Conservation (phyloP, 2,888 invertebrate species). For the Ptilodon capucinus region DNA sequence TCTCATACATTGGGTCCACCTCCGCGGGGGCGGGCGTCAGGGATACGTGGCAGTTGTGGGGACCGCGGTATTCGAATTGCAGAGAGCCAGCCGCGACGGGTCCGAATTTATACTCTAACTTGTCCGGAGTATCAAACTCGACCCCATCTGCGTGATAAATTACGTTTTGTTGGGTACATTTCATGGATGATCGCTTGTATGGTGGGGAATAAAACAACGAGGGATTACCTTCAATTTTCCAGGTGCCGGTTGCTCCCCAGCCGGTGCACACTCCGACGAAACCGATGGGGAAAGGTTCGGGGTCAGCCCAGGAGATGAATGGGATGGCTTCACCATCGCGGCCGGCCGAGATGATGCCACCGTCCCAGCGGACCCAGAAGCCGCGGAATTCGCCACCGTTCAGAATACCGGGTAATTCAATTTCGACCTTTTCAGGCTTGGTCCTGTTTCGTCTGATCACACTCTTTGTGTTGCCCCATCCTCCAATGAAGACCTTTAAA, state of each 20-base stretch:
- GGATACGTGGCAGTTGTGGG: slow-evolving; percentile 85
- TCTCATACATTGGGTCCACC: slow-evolving; percentile 85
- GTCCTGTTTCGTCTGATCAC: slow-evolving; percentile 90
- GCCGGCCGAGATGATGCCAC: slow-evolving; percentile 87
- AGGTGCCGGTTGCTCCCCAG: slow-evolving; percentile 92
- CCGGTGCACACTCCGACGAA: slow-evolving; percentile 93
- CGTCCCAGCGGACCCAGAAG: slow-evolving; percentile 92
- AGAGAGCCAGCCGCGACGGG: slow-evolving; percentile 79
- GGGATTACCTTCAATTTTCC: slow-evolving; percentile 89
- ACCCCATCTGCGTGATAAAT: slow-evolving; percentile 75
- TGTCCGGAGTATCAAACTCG: slow-evolving; percentile 81
- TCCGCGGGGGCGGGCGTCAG: slow-evolving; percentile 80
- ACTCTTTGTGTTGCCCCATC: slow-evolving; percentile 93
- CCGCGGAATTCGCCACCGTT: slow-evolving; percentile 89
- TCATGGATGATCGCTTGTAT: slow-evolving; percentile 73
- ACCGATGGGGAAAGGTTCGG: slow-evolving; percentile 86
- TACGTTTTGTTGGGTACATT: slow-evolving; percentile 76
- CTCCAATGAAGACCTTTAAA: slow-evolving; percentile 89
- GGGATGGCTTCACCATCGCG: slow-evolving; percentile 87
- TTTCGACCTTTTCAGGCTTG: slow-evolving; percentile 88
- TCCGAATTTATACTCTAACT: slow-evolving; percentile 83
- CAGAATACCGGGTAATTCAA: slow-evolving; percentile 88
- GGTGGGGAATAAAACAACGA: not conserved
- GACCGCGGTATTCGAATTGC: slow-evolving; percentile 83
- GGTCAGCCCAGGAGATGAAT: slow-evolving; percentile 88